Conservation (phyloP, 1,140 invertebrate species). For the Sycobia sp. region DNA sequence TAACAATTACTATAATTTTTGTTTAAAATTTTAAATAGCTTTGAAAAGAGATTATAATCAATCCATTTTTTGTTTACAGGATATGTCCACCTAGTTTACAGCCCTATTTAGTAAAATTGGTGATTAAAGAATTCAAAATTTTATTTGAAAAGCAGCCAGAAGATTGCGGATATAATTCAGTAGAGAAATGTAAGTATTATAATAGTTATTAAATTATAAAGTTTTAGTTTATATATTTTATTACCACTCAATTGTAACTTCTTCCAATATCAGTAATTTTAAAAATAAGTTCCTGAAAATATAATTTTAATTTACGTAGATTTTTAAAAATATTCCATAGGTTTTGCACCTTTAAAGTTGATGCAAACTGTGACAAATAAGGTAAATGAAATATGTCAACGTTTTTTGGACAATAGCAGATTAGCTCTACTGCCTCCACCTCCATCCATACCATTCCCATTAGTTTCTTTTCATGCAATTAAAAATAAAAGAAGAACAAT, state of each 20-base stretch:
- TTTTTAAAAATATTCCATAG: constrained; percentile 56
- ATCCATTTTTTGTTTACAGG: constrained; percentile 60
- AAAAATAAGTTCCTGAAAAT: background rate
- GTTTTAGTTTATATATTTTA: background rate
- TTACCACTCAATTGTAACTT: background rate
- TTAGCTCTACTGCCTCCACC: constrained; percentile 63
- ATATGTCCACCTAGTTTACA: constrained; percentile 71
- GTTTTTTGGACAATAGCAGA: constrained; percentile 69
- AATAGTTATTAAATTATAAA: constrained; percentile 60
- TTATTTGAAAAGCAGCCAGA: constrained; percentile 68
- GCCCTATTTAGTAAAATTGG: constrained; percentile 67
- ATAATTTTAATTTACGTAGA: background rate
- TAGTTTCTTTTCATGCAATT: constrained; percentile 68
- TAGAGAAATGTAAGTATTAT: constrained; percentile 65
- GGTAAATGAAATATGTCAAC: constrained; percentile 72
- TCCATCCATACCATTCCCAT: constrained; percentile 59
- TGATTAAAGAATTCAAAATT: constrained; percentile 69
- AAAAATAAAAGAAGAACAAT: constrained; percentile 82
- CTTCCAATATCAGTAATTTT: background rate
- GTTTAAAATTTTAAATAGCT: background rate
- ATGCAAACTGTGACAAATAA: constrained; percentile 75
- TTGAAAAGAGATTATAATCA: too few species aligned
- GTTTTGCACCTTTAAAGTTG: constrained; percentile 71
- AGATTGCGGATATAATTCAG: constrained; percentile 65
- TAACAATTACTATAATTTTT: background rate